Percentiles rank a stretch among this genome's conserved stretches.
Conservation (phyloP, 2,113 vertebrate species). For the Ceuthmochares aereus region DNA sequence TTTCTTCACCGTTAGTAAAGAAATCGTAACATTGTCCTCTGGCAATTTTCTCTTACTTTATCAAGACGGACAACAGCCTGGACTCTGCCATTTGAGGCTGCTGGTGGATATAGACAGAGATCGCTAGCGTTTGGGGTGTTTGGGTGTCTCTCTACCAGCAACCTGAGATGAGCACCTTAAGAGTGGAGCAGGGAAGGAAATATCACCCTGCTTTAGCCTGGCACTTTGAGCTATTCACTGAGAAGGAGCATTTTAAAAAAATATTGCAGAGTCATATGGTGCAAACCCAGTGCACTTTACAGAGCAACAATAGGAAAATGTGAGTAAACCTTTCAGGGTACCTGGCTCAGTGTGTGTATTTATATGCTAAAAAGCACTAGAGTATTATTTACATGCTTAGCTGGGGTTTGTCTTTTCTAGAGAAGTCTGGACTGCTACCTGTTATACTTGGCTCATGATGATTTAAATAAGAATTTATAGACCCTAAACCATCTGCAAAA, state of each 20-base stretch:
- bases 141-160: neutral
- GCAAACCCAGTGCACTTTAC: neutral
- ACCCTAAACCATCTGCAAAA: constrained; percentile 70
- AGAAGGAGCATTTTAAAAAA: neutral
- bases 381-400: constrained; percentile 70
- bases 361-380: constrained; percentile 46
- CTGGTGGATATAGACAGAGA: neutral
- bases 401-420: constrained; percentile 68
- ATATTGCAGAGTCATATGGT: neutral
- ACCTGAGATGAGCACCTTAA: neutral
- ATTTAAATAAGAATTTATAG: constrained; percentile 74
- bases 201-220: neutral
- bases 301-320: constrained; percentile 40
- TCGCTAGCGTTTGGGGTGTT: neutral
- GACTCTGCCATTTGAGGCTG: neutral
- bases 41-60: neutral
- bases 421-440: constrained; percentile 76
- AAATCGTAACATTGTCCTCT: neutral
- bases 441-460: constrained; percentile 69
- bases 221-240: constrained; percentile 8
- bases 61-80: neutral
- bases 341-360: constrained; percentile 16
- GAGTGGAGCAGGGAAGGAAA: neutral
- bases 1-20: neutral
- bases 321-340: neutral